Percentiles rank a stretch among this genome's conserved stretches.
Conservation (phyloP, 2,888 invertebrate genomes). For the Ochropleura plecta region DNA sequence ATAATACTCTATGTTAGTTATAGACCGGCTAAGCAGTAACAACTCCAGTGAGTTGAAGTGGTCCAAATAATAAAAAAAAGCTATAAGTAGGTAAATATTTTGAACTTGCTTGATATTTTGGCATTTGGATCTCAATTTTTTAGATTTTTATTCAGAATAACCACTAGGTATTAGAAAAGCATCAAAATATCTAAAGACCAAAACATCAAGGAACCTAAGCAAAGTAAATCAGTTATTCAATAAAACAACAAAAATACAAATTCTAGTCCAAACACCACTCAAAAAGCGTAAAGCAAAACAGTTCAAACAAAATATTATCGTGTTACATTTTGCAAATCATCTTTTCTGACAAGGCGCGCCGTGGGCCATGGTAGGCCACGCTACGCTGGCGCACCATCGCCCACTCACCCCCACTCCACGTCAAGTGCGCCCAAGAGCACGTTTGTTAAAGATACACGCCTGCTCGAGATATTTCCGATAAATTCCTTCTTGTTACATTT, state of each 20-base stretch:
- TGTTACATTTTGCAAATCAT: constrained; percentile 61
- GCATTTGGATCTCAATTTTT: not conserved
- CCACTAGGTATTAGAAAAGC: not conserved
- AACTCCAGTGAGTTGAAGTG: too few species aligned
- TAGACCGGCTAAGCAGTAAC: too few species aligned
- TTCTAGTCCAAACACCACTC: constrained; percentile 24
- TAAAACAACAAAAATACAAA: constrained; percentile 3
- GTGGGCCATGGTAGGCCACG: constrained; percentile 40
- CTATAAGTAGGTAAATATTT: not conserved
- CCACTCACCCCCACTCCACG: constrained; percentile 75
- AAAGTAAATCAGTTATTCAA: not conserved
- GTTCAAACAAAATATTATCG: constrained; percentile 51
- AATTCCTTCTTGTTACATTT: constrained; percentile 77
- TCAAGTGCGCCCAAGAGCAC: constrained; percentile 70
- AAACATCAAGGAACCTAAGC: not conserved
- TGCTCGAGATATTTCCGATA: constrained; percentile 84
- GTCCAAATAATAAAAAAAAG: too few species aligned
- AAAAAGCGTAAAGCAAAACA: constrained; percentile 37
- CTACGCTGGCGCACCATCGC: constrained; percentile 68
- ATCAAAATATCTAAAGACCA: not conserved
- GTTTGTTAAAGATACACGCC: constrained; percentile 74
- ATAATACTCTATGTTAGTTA: not conserved
- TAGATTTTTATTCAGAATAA: not conserved
- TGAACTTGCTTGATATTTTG: not conserved
- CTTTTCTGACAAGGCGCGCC: constrained; percentile 56